Evolutionary conservation across 2,888 invertebrate genomes (phyloP), one percentile per base, ranked within the genome.

Genomic region (Synergus gifuensis): DNA sequence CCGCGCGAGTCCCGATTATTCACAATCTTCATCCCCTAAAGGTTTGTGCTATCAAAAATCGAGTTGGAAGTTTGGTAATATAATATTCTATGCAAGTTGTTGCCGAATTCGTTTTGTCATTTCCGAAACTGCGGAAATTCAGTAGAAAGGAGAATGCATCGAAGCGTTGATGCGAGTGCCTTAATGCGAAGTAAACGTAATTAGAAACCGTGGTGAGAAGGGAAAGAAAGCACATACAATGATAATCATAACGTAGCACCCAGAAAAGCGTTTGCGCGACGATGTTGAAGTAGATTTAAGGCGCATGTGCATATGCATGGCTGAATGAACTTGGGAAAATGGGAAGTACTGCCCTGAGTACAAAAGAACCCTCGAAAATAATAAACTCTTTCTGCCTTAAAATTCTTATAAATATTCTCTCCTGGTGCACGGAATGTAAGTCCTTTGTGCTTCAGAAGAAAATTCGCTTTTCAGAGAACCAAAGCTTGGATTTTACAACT

Each of bases 361-460:
- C 78, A 80, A 78, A 81, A 81, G 82, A 78, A 81, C 81, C 76
- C 76, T 64, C 63, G 81, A 82, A 84, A 86, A 86, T 86, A 86
- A 86, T 81, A 80, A 85, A 80, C 82, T 78, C 73, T 69, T 78
- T 44, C 79, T 67, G 28, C 67, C 62, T 42, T 22, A 36, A 66
- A 78, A 78, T 73, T 73, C 73, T 73, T 73, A 73, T 73, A 73
- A 73, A 73, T 73, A 73, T 73, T 73, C 54, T 36, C 49, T 73
- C 54, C n/a, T 36, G n/a, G 22, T 36, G 28, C 73, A 73, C 11
- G n/a, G 28, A 22, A 22, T 49, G n/a, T 36, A 73, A 73, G 36
- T 73, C 54, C 36, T 73, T 73, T 73, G 54, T 73, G n/a, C 12
- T 73, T 8, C 5, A 54, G 49, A 73, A 73, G 40, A 40, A 73